Evolutionary conservation across 2,888 invertebrate genomes (phyloP).

Genomic region (Dynastes hyllus): DNA sequence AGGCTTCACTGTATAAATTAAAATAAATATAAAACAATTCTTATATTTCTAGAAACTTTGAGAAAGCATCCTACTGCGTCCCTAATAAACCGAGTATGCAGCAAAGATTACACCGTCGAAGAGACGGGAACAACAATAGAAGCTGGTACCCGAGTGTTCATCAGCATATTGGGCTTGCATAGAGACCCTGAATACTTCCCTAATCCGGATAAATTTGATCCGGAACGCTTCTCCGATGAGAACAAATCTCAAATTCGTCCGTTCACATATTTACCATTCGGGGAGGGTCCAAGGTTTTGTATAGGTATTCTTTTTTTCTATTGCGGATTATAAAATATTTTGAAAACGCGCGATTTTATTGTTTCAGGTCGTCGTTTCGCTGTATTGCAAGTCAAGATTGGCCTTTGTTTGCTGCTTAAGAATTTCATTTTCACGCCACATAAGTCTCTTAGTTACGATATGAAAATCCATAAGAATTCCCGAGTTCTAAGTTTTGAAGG

Average conservation of each 20-base stretch:
- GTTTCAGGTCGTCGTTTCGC: conserved; percentile 39
- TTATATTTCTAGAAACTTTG: conserved; percentile 62
- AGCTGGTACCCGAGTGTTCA: conserved; percentile 60
- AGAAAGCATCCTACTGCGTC: conserved; percentile 64
- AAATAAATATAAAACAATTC: no score
- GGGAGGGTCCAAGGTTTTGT: conserved; percentile 43
- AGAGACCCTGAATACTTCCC: conserved; percentile 49
- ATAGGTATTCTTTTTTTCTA: conserved; percentile 6
- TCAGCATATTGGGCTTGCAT: conserved; percentile 55
- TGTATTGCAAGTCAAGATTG: conserved; percentile 40
- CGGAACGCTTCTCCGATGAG: conserved; percentile 36
- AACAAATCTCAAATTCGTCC: conserved; percentile 18
- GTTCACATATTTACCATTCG: conserved; percentile 42
- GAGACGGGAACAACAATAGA: conserved; percentile 53
- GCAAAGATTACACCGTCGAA: conserved; percentile 56
- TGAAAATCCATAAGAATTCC: background rate
- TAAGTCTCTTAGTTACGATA: conserved; percentile 10
- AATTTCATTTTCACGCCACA: conserved; percentile 38
- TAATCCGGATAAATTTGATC: conserved; percentile 27
- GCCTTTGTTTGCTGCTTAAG: conserved; percentile 32
- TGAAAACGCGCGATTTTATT: no score
- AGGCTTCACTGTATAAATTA: no score
- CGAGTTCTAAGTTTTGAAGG: conserved; percentile 16
- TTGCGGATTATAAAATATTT: background rate
- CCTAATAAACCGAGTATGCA: conserved; percentile 54